Evolutionary conservation across 2,113 vertebrate genomes (phyloP).

Genomic region (Prietella phreatophila): DNA sequence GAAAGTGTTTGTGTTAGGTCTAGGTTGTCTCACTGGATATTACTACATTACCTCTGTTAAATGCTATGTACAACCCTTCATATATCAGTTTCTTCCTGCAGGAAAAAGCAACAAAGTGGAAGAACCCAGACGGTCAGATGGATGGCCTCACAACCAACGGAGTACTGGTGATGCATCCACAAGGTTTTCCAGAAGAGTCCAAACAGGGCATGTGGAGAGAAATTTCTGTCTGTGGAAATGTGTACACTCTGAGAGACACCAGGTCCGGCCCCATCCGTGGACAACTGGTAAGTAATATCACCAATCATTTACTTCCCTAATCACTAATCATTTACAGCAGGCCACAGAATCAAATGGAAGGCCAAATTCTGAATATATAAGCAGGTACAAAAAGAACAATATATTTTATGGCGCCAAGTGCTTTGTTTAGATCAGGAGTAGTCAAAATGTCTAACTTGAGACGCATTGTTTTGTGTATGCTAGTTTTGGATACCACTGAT

Average conservation of each 20-base stretch:
- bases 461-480: background rate
- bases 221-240: slow-evolving; percentile 95
- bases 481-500: background rate
- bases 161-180: slow-evolving; percentile 95
- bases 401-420: background rate
- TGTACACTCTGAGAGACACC: slow-evolving; percentile 92
- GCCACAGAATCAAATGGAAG: background rate
- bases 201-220: slow-evolving; percentile 93
- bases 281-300: slow-evolving; percentile 78
- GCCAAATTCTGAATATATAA: background rate
- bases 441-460: background rate
- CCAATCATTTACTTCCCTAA: background rate
- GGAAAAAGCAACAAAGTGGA: slow-evolving; percentile 99
- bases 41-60: background rate
- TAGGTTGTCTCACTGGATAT: background rate
- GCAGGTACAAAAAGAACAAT: background rate
- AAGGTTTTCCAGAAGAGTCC: slow-evolving; percentile 89
- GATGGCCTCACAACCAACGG: slow-evolving; percentile 97
- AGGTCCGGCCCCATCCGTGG: slow-evolving; percentile 91
- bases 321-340: background rate
- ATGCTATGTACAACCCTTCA: background rate
- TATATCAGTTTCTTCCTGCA: slow-evolving; percentile 52
- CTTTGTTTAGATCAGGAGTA: background rate
- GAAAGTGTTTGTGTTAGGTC: background rate
- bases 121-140: slow-evolving; percentile 97